Base-by-base conservation (phyloP, 1,140 invertebrate species). In the Ctenoplectra terminalis region DNA sequence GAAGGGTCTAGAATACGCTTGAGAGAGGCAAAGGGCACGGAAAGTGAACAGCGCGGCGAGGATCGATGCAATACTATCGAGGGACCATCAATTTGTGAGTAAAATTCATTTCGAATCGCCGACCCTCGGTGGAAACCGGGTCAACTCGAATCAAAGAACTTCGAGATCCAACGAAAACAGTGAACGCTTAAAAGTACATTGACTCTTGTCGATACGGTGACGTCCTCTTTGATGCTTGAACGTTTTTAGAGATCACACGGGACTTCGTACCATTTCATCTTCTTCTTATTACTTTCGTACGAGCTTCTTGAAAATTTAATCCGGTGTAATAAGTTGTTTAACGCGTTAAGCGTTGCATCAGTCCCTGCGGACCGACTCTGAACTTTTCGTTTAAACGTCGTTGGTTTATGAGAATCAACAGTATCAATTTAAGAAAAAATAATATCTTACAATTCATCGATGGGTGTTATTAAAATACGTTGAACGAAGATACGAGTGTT, bases 21-120 rank as follows among this genome's bases (percentile, higher is more conserved):
- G 15, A 11, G 31, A n/a, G 23, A 43, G 29, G 26, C 31, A 17
- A 7, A 56, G n/a, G 34, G 8, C 54, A 37, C 52, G 9, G n/a
- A 20, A 37, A 48, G 20, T 34, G 50, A 54, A 34, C 50, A 52
- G 8, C 8, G n/a, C 54, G 20, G 40, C 23, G 50, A 52, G 40
- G 26, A 72, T 72, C 76, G 81, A 79, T 66, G 43, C 64, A 63
- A 78, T 82, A 70, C 64, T 82, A 82, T 82, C 75, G 48, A 72
- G 81, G 81, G 67, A 80, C 76, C 81, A 80, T 66, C 67, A 66
- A 54, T 72, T 80, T 56, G n/a, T 26, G 56, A 56, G 29, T 79
- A 52, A 71, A 52, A 46, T 75, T 74, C 40, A 67, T 75, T 81
- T 74, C 48, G 71, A 46, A 60, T 60, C 54, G 54, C 37, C 26